phyloP scores from a whole-genome alignment of 2,888 invertebrate species.

The Opisthograptis luteolata region DNA sequence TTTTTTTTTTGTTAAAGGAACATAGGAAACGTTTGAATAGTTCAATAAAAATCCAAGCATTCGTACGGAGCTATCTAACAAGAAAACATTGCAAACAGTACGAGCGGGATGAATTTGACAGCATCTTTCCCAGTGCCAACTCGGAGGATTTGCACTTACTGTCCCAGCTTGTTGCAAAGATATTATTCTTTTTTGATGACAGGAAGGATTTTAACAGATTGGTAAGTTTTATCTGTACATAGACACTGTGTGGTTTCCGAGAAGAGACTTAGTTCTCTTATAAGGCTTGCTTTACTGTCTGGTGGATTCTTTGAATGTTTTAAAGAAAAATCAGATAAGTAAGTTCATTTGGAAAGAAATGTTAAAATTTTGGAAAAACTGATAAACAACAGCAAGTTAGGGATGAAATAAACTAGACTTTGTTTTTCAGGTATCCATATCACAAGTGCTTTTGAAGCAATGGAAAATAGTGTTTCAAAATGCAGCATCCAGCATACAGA shows the following conservation, averaged over 20 bases:
- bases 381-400: too few relatives aligned
- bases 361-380: too few relatives aligned
- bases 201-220: constrained; percentile 83
- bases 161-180: constrained; percentile 85
- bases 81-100: constrained; percentile 87
- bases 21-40: constrained; percentile 89
- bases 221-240: too few relatives aligned
- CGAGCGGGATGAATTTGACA: constrained; percentile 89
- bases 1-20: constrained; percentile 78
- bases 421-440: constrained; percentile 77
- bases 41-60: constrained; percentile 92
- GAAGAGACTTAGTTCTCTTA: too few relatives aligned
- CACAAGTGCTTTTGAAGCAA: constrained; percentile 81
- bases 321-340: too few relatives aligned
- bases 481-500: constrained; percentile 63
- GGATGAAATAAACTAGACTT: constrained; percentile 1
- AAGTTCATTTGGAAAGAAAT: too few relatives aligned
- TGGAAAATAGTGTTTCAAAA: constrained; percentile 73
- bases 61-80: constrained; percentile 89
- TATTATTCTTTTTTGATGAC: constrained; percentile 91
- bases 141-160: constrained; percentile 77
- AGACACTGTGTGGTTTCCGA: too few relatives aligned
- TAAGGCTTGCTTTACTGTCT: too few relatives aligned
- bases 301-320: too few relatives aligned
- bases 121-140: constrained; percentile 74